Conservation (phyloP, 2,113 vertebrate species). For the Hirundichthys speculiger region DNA sequence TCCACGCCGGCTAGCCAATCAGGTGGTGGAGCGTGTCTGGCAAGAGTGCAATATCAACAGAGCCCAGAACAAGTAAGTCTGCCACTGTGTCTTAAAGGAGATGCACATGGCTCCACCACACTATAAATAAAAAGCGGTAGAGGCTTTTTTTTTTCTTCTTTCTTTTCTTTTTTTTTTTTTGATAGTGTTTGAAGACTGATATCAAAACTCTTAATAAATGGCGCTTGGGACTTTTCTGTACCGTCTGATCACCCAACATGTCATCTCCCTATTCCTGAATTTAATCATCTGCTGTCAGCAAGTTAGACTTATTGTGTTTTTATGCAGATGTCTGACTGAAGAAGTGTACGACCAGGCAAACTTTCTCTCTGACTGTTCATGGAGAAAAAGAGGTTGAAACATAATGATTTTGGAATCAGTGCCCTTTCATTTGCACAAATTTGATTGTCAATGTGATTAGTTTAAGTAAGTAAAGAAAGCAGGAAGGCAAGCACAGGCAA, state of each 20-base stretch:
- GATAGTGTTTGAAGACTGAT: not conserved
- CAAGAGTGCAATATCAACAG: conserved; percentile 98
- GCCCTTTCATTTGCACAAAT: not conserved
- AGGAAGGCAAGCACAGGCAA: no score
- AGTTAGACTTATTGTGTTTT: not conserved
- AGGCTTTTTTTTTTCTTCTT: not conserved
- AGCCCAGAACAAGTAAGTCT: conserved; percentile 93
- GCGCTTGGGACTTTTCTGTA: not conserved
- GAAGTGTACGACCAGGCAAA: not conserved
- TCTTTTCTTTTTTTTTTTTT: not conserved
- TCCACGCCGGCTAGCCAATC: conserved; percentile 91
- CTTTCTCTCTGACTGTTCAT: not conserved
- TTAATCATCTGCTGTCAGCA: no score
- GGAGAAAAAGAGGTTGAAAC: not conserved
- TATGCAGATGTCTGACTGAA: not conserved
- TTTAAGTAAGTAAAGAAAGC: no score
- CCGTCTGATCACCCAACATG: no score
- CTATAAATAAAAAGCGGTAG: not conserved
- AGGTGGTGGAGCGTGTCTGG: conserved; percentile 96
- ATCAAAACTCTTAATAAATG: not conserved
- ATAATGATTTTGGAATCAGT: not conserved
- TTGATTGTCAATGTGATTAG: no score
- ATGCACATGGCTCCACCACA: not conserved
- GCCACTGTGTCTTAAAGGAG: not conserved
- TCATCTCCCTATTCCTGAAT: no score